Evolutionary conservation across 2,797 vertebrate genomes (phyloP), one percentile per base, ranked within the genome.

Genomic region (Paguma larvata): DNA sequence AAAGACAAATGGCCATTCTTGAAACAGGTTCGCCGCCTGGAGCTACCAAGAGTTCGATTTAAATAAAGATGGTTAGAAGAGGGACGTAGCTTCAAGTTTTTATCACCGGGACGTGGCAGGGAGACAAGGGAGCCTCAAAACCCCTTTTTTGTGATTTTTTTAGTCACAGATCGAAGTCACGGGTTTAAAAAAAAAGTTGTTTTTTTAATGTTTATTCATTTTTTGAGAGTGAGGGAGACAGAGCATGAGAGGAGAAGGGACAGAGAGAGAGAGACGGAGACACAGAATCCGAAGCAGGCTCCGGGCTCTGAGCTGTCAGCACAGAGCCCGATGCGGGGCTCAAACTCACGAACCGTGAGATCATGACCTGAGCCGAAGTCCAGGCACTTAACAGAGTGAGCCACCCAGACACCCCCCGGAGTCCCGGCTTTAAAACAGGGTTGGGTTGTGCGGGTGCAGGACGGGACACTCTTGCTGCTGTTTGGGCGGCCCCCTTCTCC

Each of bases 371-470:
- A 18, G 15, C 51, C 0, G 51, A 53, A 53, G 51, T 53, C 51
- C 15, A 4, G 16, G 51, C 15, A 53, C 51, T 53, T 53, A 53
- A 53, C 51, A 15, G 15, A 16, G 15, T 16, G 15, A 53, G 51
- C 51, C 51, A 14, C 51, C 51, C 51, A 53, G 51, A 16, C 15
- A 16, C 51, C 16, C 46, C 46, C 51, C 4, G 16, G 16, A 53
- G 51, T 53, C 16, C 12, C 51, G 72, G 34, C 12, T 88, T 78
- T 56, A 53, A 85, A 44, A 68, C 34, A 27, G 59, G 9, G 38
- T 38, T 38, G n/a, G 59, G 6, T 30, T 77, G 48, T 48, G 7
- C 6, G 7, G 14, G 62, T 3, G 0, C 0, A 0, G 51, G 5
- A 2, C 38, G 23, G 19, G 38, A 68, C 32, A 4, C 38, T 16